Evolutionary conservation across 2,113 vertebrate species (phyloP).

Genomic region (Tupaia tana): DNA sequence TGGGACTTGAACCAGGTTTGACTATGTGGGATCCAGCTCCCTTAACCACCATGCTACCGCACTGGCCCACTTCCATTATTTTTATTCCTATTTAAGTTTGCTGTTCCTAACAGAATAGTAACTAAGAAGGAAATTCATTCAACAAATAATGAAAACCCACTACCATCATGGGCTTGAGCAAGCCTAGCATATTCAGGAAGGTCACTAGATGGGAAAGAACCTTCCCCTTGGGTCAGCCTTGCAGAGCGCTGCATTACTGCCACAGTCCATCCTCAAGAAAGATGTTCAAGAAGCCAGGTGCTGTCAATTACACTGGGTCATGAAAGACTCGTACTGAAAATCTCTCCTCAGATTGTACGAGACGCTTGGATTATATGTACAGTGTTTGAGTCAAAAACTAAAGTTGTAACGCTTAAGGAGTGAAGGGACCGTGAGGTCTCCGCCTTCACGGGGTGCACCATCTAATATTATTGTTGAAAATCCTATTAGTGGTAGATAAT

Average conservation of each 20-base stretch:
- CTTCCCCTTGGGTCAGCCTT: neutral
- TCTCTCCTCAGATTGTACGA: neutral
- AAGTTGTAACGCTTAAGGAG: neutral
- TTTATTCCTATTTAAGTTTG: neutral
- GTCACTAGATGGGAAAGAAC: no score
- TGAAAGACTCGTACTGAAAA: neutral
- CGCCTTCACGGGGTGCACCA: no score
- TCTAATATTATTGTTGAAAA: no score
- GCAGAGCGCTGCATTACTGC: no score
- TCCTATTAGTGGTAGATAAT: no score
- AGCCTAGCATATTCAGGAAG: no score
- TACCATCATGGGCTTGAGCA: no score
- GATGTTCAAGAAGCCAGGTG: neutral
- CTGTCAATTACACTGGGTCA: neutral
- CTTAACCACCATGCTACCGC: no score
- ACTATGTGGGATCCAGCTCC: no score
- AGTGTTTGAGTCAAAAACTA: neutral
- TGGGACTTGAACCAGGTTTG: no score
- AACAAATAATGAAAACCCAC: neutral
- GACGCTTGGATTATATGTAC: neutral
- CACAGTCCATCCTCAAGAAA: neutral
- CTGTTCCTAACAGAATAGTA: neutral
- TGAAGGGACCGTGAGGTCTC: neutral
- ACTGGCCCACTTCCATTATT: neutral
- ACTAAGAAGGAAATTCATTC: neutral